Percentiles rank a stretch among this genome's conserved stretches.
phyloP scores from a whole-genome alignment of 1,140 invertebrate genomes.

The Drosophila punjabiensis region DNA sequence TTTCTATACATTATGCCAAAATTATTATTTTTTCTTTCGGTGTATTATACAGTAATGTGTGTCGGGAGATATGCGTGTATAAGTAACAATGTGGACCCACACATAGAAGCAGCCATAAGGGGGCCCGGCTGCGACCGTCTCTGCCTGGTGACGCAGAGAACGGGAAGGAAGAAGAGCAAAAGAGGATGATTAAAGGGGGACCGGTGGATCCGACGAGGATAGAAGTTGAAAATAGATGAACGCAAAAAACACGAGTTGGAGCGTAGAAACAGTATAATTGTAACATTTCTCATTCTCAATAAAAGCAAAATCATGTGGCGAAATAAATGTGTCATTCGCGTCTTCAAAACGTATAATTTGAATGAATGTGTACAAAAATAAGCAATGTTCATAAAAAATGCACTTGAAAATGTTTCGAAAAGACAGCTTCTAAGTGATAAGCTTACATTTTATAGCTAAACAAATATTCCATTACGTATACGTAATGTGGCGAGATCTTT shows the following conservation, averaged over 20 bases:
- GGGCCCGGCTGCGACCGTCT: conserved; percentile 56
- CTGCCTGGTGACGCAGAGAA: conserved; percentile 60
- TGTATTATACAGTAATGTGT: conserved; percentile 3
- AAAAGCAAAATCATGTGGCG: conserved; percentile 26
- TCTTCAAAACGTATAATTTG: conserved; percentile 27
- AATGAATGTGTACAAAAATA: conserved; percentile 1
- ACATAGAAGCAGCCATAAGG: conserved; percentile 48
- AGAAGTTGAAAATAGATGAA: conserved; percentile 47
- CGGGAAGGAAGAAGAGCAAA: conserved; percentile 10
- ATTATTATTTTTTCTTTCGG: not conserved
- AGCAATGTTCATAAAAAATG: conserved; percentile 8
- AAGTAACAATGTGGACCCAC: conserved; percentile 22
- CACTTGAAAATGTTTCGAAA: conserved; percentile 21
- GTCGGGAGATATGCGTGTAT: conserved; percentile 10
- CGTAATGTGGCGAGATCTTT: conserved; percentile 8
- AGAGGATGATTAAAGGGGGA: conserved; percentile 8
- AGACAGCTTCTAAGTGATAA: not conserved
- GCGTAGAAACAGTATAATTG: conserved; percentile 24
- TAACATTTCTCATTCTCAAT: conserved; percentile 9
- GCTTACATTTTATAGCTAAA: not conserved
- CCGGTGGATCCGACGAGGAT: conserved; percentile 9
- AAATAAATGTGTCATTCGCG: conserved; percentile 51
- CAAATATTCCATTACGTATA: conserved; percentile 18
- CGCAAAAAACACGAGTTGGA: conserved; percentile 31
- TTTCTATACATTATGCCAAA: not conserved